phyloP scores from a whole-genome alignment of 2,888 invertebrate genomes.

The Blomia tropicalis region DNA sequence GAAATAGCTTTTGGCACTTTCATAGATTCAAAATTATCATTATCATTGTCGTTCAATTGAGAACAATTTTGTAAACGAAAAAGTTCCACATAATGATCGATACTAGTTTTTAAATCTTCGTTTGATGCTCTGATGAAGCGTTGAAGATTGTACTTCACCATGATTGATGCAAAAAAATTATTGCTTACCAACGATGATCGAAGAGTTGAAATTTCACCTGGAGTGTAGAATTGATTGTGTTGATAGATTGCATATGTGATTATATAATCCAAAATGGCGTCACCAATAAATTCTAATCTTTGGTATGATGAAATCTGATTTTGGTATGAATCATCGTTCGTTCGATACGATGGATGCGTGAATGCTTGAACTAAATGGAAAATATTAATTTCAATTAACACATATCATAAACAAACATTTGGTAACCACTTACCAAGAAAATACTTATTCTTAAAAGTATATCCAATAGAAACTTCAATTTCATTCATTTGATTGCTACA shows the following conservation, averaged over 20 bases:
- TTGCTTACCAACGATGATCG: conserved; percentile 95
- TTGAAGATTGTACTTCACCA: conserved; percentile 72
- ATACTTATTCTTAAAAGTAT: neutral
- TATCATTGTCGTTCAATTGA: conserved; percentile 42
- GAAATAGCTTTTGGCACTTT: conserved; percentile 75
- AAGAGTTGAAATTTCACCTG: conserved; percentile 52
- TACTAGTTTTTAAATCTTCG: no score
- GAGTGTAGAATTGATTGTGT: conserved; percentile 47
- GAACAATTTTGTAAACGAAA: conserved; percentile 41
- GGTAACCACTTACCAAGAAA: conserved; percentile 6
- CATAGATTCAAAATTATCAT: no score
- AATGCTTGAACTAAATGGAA: conserved; percentile 55
- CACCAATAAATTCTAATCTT: conserved; percentile 68
- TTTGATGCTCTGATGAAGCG: conserved; percentile 46
- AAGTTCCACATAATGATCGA: no score
- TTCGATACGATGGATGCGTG: conserved; percentile 56
- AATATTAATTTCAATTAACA: neutral
- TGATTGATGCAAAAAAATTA: conserved; percentile 73
- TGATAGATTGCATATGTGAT: conserved; percentile 68
- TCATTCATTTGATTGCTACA: neutral
- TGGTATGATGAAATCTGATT: conserved; percentile 50
- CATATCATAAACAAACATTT: neutral
- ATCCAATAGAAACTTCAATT: neutral
- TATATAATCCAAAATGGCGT: conserved; percentile 75
- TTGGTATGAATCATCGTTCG: neutral